phyloP scores from a whole-genome alignment of 2,797 vertebrate species.

The Cichlasoma orientale region DNA sequence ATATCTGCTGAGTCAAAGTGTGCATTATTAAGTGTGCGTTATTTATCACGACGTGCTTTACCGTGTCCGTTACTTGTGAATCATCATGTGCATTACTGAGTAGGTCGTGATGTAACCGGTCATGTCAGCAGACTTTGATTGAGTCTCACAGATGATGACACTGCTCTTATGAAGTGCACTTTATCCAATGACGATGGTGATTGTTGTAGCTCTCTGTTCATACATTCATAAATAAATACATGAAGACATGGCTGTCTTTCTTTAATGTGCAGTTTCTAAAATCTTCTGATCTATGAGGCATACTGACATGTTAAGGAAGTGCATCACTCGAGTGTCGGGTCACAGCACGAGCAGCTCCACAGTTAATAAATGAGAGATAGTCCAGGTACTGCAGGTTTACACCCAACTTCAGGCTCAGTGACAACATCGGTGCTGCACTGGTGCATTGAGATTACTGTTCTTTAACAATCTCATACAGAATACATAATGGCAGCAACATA shows the following conservation, averaged over 20 bases:
- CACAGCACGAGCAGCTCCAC: neutral
- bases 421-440: too few relatives aligned
- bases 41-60: constrained; percentile 33
- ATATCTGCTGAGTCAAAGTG: neutral
- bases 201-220: constrained; percentile 56
- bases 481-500: neutral
- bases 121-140: constrained; percentile 6
- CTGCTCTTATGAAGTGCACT: constrained; percentile 59
- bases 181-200: constrained; percentile 57
- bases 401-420: too few relatives aligned
- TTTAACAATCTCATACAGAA: neutral
- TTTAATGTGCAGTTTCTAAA: neutral
- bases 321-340: neutral
- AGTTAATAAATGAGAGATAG: neutral
- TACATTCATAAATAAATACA: constrained; percentile 54
- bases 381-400: too few relatives aligned
- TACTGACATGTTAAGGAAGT: too few relatives aligned
- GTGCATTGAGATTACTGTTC: neutral
- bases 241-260: neutral
- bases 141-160: constrained; percentile 29
- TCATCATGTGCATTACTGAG: constrained; percentile 30
- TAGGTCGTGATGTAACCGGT: constrained; percentile 22
- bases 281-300: too few relatives aligned
- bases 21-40: constrained; percentile 12
- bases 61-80: constrained; percentile 17